These are phyloP conservation scores for Axinella damicornis DNA, from an alignment of 37 sponge, comb jelly and placozoan genomes.

Conservation along the genomic window DNA sequence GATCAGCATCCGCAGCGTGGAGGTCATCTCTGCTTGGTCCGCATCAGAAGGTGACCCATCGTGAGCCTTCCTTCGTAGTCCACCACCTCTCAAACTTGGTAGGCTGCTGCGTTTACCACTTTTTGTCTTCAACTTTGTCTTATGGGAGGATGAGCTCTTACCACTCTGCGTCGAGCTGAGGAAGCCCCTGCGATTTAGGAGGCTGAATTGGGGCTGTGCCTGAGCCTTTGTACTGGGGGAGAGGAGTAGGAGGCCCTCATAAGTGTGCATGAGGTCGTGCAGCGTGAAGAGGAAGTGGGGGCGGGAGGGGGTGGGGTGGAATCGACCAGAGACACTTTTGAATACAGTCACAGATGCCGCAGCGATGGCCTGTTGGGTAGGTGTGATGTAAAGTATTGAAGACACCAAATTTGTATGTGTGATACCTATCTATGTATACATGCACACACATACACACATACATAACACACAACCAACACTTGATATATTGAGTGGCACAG, in stretches of 20 bases:
- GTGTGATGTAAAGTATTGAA: no score
- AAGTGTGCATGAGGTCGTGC: constrained; percentile 51
- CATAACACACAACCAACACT: no score
- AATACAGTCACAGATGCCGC: constrained; percentile 50
- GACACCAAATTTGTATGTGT: no score
- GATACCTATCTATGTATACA: no score
- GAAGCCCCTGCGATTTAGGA: constrained; percentile 32
- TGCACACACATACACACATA: no score
- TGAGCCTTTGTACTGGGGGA: constrained; percentile 31
- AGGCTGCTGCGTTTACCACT: background rate
- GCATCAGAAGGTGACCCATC: background rate
- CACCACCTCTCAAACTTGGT: background rate
- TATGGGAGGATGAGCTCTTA: background rate
- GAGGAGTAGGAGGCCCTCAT: constrained; percentile 60
- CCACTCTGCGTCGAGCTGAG: background rate
- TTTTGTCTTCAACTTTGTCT: constrained; percentile 14
- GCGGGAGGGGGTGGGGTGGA: constrained; percentile 35
- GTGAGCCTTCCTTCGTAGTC: background rate
- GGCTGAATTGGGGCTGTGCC: constrained; percentile 26
- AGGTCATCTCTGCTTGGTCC: constrained; percentile 6
- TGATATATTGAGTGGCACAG: no score
- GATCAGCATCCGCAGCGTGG: constrained; percentile 45
- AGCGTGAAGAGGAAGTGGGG: constrained; percentile 51
- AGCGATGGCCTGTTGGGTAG: constrained; percentile 39
- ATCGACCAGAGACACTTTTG: constrained; percentile 33